Conservation (phyloP, 2,888 invertebrate species). For the Hydropsyche betteni region DNA sequence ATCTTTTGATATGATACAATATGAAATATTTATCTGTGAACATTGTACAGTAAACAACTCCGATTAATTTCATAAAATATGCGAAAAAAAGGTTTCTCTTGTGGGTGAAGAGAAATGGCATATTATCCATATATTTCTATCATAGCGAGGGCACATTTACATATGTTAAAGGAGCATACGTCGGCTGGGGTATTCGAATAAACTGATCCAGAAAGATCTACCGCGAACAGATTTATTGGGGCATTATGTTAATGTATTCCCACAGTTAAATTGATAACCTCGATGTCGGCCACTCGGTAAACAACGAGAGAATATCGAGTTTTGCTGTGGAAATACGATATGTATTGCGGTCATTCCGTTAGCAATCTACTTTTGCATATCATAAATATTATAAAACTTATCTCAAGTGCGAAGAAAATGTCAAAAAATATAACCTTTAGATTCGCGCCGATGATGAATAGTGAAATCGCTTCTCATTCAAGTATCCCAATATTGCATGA, state of each 20-base stretch:
- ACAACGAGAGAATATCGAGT: slow-evolving; percentile 24
- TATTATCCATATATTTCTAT: neutral
- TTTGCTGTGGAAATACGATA: slow-evolving; percentile 10
- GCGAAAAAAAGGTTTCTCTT: too few species aligned
- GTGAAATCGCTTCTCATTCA: neutral
- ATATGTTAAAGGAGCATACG: neutral
- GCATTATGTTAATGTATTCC: slow-evolving; percentile 42
- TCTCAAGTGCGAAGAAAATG: neutral
- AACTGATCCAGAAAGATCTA: slow-evolving; percentile 7
- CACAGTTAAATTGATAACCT: slow-evolving; percentile 38
- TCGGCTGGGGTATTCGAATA: slow-evolving; percentile 22
- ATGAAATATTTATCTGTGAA: too few species aligned
- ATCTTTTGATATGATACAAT: too few species aligned
- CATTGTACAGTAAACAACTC: too few species aligned
- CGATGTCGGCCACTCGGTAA: slow-evolving; percentile 20
- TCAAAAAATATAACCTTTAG: too few species aligned
- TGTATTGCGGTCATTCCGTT: slow-evolving; percentile 4
- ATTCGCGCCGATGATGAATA: neutral
- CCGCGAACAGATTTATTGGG: slow-evolving; percentile 33
- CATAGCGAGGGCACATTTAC: neutral
- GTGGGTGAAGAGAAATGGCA: too few species aligned
- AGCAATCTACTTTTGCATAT: neutral
- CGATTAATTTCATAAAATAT: too few species aligned
- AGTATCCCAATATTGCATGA: neutral
- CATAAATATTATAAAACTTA: neutral